phyloP scores from a whole-genome alignment of 35 echinoderm and acorn worm genomes.

The Antedon bifida region DNA sequence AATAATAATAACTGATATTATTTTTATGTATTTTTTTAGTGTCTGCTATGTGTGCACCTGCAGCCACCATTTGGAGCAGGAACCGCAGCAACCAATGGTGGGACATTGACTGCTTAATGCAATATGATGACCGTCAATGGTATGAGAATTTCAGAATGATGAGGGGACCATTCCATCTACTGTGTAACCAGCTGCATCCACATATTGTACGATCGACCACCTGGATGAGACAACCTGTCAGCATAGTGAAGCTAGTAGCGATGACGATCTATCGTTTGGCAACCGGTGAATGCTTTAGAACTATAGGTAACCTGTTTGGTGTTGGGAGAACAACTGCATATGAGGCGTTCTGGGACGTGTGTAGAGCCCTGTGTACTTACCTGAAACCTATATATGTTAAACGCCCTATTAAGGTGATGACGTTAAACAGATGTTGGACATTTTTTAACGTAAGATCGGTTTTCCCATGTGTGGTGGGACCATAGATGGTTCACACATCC shows the following conservation, averaged over 20 bases:
- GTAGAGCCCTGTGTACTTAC: not conserved
- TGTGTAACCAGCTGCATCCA: conserved; percentile 17
- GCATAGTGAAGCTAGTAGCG: conserved; percentile 24
- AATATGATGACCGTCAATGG: conserved; percentile 21
- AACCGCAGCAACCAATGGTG: not conserved
- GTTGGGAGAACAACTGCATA: conserved; percentile 35
- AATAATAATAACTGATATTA: too few relatives aligned
- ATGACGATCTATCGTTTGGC: conserved; percentile 38
- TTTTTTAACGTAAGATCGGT: not conserved
- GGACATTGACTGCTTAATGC: not conserved
- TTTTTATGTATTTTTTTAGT: not conserved
- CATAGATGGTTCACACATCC: conserved; percentile 34
- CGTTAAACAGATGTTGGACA: not conserved
- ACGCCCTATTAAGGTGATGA: too few relatives aligned
- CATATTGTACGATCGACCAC: not conserved
- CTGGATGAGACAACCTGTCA: conserved; percentile 9
- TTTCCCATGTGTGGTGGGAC: conserved; percentile 27
- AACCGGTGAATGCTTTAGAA: conserved; percentile 31
- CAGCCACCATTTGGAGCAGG: not conserved
- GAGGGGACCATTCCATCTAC: conserved; percentile 8
- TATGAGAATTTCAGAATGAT: conserved; percentile 44
- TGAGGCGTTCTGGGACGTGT: conserved; percentile 23
- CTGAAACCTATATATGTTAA: too few relatives aligned
- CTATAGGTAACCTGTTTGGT: conserved; percentile 41
- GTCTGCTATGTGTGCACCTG: not conserved